Evolutionary conservation across 1,140 invertebrate species (phyloP), one percentile per base, ranked within the genome.

Genomic region (Drusus annulatus): DNA sequence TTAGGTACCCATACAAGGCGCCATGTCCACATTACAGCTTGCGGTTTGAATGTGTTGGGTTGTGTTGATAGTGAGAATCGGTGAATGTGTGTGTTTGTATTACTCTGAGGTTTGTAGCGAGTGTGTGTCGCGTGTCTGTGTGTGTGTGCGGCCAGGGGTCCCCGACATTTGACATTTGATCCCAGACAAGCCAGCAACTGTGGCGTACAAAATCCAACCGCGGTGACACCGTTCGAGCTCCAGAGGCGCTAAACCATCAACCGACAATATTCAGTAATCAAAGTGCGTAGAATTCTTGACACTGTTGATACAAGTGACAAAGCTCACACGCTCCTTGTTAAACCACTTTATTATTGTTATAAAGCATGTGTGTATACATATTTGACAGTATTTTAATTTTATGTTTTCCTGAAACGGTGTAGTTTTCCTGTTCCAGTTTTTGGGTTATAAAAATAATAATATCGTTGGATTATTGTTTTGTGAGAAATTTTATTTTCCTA

Each of bases 141-240:
- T 45, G 10, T 45, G 10, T 45, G 8, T 45, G 10, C 36, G 36
- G 36, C 8, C 23, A 51, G 62, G 60, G 62, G 76, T 63, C 62
- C 62, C 62, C 62, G 76, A 78, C 76, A 78, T 78, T 78, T 78
- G 76, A 78, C 76, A 78, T 78, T 78, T 78, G 76, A 78, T 78
- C 76, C 60, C 25, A 50, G 62, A 68, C 76, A 51, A 73, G 31
- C 45, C 23, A 74, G 69, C 75, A 45, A 68, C 76, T 65, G 50
- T 68, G 28, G 62, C 62, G 60, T 51, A 31, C 62, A 68, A 68
- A 78, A 75, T 75, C 71, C 71, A 75, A 56, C 71, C 68, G 36
- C 68, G 68, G 19, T 25, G 68, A 71, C 68, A 71, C 68, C 45
- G n/a, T 71, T 52, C 19, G 8, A 7, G 3, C 50, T 71, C 21